Evolutionary conservation across 64 coral and sea anemone species (phyloP), one percentile per base, ranked within the genome.

Genomic region (Catalaphyllia jardinei): DNA sequence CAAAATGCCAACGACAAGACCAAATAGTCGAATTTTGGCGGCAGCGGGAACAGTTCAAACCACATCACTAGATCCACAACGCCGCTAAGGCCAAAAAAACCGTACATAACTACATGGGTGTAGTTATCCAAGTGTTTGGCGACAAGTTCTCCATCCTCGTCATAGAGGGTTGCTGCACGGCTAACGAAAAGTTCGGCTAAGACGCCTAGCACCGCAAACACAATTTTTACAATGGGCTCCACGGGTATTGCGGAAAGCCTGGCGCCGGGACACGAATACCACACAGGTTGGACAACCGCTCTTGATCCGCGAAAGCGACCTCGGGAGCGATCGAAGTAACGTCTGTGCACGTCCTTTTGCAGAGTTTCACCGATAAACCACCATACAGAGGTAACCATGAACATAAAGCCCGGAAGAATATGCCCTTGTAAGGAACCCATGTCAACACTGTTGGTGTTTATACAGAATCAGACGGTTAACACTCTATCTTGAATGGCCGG

Each of bases 21-120:
- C 1, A 86, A 16, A 71, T 94, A 69, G 38, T 89, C 90, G 22
- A 88, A 76, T 31, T 90, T 93, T 16, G 15, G 59, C 14, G 96
- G 93, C 46, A 94, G 87, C 10, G 73, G 89, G 1, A 88, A 29
- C 3, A 92, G 9, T 16, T 22, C 62, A 35, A 87, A 98, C 20
- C 39, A 74, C 12, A 90, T 85, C 11, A 87, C 60, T 2, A 94
- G 54, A 75, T 98, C 96, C 1, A 98, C 49, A 0, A 92, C 24
- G 15, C 96, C 96, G 62, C 89, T 86, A 9, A 98, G 74, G 6
- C 86, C 96, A 86, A 98, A 98, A 67, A 94, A 89, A 25, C 84
- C 81, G 71, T 89, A 98, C 96, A 98, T 98, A 67, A 84, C 83
- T 2, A 89, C 52, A 60, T 98, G 96, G 0, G 89, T 89, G 60